Conservation (phyloP, 1,140 invertebrate species). For the Heliconius hermathena region DNA sequence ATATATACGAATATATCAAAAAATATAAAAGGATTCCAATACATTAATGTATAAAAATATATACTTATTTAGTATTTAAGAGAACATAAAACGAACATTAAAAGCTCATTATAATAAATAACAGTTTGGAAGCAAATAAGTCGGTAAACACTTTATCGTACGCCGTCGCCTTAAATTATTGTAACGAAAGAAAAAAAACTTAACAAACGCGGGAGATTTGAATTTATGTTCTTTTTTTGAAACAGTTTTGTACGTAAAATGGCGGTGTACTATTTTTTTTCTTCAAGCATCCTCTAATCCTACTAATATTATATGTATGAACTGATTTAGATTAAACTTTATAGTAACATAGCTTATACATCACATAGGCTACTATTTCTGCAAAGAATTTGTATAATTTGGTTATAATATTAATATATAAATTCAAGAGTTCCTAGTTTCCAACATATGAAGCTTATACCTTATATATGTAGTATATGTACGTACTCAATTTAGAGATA, state of each 20-base stretch:
- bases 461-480: too few species aligned
- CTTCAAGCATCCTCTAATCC: too few species aligned
- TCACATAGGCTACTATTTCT: too few species aligned
- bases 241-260: constrained; percentile 48
- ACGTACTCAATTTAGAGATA: too few species aligned
- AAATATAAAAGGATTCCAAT: neutral
- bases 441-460: too few species aligned
- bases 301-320: too few species aligned
- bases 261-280: constrained; percentile 17
- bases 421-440: too few species aligned
- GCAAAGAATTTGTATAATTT: too few species aligned
- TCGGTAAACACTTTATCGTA: constrained; percentile 69
- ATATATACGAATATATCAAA: too few species aligned
- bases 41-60: constrained; percentile 5
- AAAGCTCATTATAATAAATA: constrained; percentile 43
- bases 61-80: constrained; percentile 1
- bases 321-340: too few species aligned
- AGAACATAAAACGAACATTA: constrained; percentile 11
- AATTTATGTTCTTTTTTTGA: constrained; percentile 55
- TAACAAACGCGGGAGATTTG: constrained; percentile 50
- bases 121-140: constrained; percentile 53
- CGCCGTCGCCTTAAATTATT: constrained; percentile 57
- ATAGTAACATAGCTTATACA: too few species aligned
- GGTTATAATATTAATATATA: too few species aligned
- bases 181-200: constrained; percentile 45